Evolutionary conservation across 1,140 invertebrate species (phyloP).

Genomic region (Pachypsylla venusta): DNA sequence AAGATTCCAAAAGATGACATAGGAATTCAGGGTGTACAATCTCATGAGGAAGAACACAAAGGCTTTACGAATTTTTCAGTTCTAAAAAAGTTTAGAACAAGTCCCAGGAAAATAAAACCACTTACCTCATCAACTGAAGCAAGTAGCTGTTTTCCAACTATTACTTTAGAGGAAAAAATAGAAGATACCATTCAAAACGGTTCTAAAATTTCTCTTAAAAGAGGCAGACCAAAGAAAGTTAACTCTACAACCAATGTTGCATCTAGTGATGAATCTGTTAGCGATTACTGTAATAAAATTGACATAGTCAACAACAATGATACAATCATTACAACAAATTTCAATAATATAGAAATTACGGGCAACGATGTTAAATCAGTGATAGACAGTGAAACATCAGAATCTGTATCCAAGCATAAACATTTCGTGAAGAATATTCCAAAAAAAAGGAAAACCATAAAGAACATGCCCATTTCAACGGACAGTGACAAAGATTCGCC

Average conservation of each 20-base stretch:
- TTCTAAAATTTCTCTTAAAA: not conserved
- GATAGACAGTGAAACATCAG: not conserved
- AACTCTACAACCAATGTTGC: not conserved
- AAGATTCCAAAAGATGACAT: not conserved
- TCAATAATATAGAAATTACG: not conserved
- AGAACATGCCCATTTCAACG: not conserved
- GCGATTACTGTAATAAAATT: not conserved
- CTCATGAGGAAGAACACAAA: not conserved
- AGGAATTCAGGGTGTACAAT: not conserved
- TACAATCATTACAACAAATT: not conserved
- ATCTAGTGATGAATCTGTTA: not conserved
- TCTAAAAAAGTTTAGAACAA: not conserved
- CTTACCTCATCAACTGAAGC: no score
- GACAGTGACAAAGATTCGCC: not conserved
- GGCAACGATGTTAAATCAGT: no score
- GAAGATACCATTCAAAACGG: no score
- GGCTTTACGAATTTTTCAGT: not conserved
- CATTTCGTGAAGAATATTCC: not conserved
- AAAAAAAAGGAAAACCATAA: not conserved
- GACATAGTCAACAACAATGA: not conserved
- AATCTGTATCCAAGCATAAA: not conserved
- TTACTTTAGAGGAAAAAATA: no score
- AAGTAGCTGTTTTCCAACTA: no score
- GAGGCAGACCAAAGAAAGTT: not conserved
- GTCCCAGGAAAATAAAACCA: not conserved